These are phyloP conservation scores for Orchesella cincta DNA, from an alignment of 1,140 invertebrate species.

Conservation along the genomic window DNA sequence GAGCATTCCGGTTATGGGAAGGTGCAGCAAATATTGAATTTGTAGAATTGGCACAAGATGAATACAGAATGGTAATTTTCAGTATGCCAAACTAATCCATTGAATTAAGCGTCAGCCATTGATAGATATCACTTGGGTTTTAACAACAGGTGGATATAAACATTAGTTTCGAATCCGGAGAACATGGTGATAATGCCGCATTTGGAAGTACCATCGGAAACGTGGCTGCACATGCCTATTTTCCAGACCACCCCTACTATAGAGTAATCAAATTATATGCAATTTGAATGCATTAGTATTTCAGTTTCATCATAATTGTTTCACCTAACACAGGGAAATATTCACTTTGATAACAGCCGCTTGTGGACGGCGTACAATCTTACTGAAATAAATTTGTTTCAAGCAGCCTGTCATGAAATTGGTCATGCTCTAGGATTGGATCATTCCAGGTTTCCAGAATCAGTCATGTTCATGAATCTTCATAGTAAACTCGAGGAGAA, in stretches of 20 bases:
- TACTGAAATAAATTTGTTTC: background rate
- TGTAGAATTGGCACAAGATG: background rate
- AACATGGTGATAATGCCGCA: background rate
- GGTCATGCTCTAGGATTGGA: constrained; percentile 4
- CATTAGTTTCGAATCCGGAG: background rate
- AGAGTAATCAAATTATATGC: too few species aligned
- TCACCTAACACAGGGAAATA: background rate
- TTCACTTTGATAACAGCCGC: background rate
- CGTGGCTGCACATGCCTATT: constrained; percentile 9
- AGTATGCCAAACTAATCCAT: background rate
- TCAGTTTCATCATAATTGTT: background rate
- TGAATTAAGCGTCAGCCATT: background rate
- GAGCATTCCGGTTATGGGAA: constrained; percentile 10
- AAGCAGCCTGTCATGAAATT: background rate
- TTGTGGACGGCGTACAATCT: background rate
- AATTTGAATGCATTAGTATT: background rate
- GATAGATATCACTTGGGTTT: too few species aligned
- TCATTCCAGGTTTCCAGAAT: background rate
- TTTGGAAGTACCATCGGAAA: background rate
- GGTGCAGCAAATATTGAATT: background rate
- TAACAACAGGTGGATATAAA: background rate
- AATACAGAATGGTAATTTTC: background rate
- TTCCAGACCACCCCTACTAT: background rate
- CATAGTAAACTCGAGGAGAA: background rate
- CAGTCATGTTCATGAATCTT: constrained; percentile 1